A percentile compares a stretch with the other conserved stretches of the same genome.
These are phyloP conservation scores for Drosophila aldrichi DNA, from an alignment of 2,888 invertebrate species.

Conservation along the genomic window DNA sequence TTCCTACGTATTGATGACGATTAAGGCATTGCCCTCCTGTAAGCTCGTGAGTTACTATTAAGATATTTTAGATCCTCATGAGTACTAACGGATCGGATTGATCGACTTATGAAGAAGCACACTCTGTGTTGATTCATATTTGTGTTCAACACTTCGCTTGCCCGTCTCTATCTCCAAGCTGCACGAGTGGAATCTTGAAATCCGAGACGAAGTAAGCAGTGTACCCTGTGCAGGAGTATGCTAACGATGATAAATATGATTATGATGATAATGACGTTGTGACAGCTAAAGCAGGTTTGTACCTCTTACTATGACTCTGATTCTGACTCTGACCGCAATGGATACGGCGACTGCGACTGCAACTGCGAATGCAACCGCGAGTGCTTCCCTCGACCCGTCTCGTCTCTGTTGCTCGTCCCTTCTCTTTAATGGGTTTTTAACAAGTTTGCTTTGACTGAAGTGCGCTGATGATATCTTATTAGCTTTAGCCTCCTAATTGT, in stretches of 20 bases:
- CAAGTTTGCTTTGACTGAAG: conserved; percentile 41
- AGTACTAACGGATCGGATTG: background rate
- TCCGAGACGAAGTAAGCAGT: background rate
- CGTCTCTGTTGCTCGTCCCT: background rate
- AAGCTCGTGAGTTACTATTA: no score
- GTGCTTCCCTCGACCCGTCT: background rate
- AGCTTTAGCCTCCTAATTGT: conserved; percentile 54
- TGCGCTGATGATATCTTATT: conserved; percentile 57
- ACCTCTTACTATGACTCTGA: background rate
- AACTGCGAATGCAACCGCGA: background rate
- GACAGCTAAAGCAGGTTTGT: conserved; percentile 41
- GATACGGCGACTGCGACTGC: background rate
- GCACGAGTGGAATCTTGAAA: conserved; percentile 8
- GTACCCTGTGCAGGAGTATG: conserved; percentile 7
- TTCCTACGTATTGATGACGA: no score
- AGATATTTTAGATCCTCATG: no score
- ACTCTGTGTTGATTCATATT: no score
- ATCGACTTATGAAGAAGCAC: background rate
- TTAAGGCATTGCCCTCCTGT: no score
- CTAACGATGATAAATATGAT: conserved; percentile 14
- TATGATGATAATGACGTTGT: background rate
- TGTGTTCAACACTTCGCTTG: no score
- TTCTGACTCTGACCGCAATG: background rate
- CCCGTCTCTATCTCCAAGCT: background rate
- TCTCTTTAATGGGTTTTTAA: conserved; percentile 37